Base-by-base conservation (phyloP, 2,888 invertebrate genomes). In the Ennomos fuscantarius region DNA sequence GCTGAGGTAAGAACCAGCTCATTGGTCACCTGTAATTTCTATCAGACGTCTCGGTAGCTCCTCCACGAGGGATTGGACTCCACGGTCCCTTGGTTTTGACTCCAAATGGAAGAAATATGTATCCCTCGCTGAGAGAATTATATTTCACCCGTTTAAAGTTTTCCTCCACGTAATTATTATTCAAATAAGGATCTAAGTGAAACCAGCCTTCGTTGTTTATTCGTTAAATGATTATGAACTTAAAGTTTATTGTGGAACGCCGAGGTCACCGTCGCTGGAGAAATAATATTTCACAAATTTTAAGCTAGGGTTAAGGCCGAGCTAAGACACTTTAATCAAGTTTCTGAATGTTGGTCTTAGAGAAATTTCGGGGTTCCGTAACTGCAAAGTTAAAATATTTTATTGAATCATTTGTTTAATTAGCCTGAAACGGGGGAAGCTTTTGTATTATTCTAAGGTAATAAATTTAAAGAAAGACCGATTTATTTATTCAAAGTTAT, bases 281-380 rank as follows among this genome's bases (percentile, higher is more conserved):
- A 48, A 47, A 52, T 52, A 57, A 35, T 57, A 57, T 52, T 57
- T 52, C 47, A 52, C 33, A 8, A 51, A 57, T 51, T 48, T 57
- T 47, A 40, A 52, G 47, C 51, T 31, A 9, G 56, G 33, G 51
- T 42, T 48, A 42, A 42, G 15, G 42, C 31, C 15, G 52, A 40
- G 52, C 12, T 48, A 57, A 57, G 52, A 43, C 15, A 37, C 41
- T 47, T 11, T 57, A 57, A 57, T 57, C 37, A 33, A 44, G 40
- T 57, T 52, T 40, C 35, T 43, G 47, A 43, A 33, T 44, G 43
- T 46, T 51, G 37, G 35, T 43, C 44, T n/a, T 39, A 12, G 2
- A 2, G 46, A 32, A 40, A 34, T 50, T 47, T 11, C 8, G 8
- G 43, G 10, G 42, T 43, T 35, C 24, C 6, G n/a, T n/a, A n/a